Evolutionary conservation across 2,888 invertebrate genomes (phyloP), one percentile per base, ranked within the genome.

Genomic region (Drosophila atripex): DNA sequence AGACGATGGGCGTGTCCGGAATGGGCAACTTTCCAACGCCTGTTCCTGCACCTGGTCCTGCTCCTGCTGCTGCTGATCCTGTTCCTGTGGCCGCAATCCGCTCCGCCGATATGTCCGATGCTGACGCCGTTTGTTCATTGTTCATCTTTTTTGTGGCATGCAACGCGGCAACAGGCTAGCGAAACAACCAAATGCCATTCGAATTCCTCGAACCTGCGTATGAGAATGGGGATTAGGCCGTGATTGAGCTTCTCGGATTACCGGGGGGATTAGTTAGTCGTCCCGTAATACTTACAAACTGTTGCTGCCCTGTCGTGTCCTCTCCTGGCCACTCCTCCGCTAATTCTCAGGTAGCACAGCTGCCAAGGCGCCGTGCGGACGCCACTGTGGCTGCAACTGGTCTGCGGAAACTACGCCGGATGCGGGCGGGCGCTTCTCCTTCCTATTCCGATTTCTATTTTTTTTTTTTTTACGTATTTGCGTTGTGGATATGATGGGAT

Each of bases 131-230:
- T 51, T 75, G 88, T 86, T 89, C 85, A 77, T 83, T 80, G 85
- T 90, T 89, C 90, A 90, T 89, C 90, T 89, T 89, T 88, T 89
- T 83, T 88, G 73, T 77, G 71, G 74, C 77, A 75, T 77, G 53
- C 61, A 58, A 58, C 25, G 49, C 32, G 38, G 35, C 41, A 45
- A 68, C 65, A 30, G 66, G 45, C 50, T 56, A 68, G 72, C 71
- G 47, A 73, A 71, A 86, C 72, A 84, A 80, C 78, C 66, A 75
- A 83, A 79, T 80, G 86, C 80, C 80, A 80, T 80, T 83, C 76
- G 85, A 72, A 50, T 55, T 52, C 23, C 12, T 55, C 49, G 25
- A 65, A 73, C 25, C 73, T 28, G 28, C 28, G 25, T n/a, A 32
- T n/a, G 11, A 4, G 8, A 9, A 18, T 28, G 8, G 21, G 21